These are phyloP conservation scores for Dasyornis broadbenti DNA, from an alignment of 2,113 vertebrate species.

Conservation along the genomic window DNA sequence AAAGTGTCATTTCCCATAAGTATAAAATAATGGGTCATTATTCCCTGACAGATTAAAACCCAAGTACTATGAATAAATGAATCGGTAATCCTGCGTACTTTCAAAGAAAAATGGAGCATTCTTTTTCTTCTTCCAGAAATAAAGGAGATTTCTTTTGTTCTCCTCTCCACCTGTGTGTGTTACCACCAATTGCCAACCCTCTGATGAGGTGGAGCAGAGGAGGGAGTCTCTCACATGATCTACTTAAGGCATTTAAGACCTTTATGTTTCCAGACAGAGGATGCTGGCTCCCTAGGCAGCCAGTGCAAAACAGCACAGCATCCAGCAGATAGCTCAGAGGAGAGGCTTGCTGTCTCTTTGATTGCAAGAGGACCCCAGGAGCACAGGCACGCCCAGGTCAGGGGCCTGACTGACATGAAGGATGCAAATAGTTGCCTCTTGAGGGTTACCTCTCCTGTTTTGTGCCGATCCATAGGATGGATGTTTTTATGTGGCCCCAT, in stretches of 20 bases:
- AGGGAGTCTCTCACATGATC: not conserved
- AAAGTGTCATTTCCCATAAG: conserved; percentile 64
- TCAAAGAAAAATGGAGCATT: conserved; percentile 37
- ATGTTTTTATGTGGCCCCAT: fast-evolving
- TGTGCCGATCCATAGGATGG: fast-evolving
- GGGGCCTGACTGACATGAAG: not conserved
- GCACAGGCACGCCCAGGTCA: fast-evolving
- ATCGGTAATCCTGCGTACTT: conserved; percentile 31
- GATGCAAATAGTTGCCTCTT: not conserved
- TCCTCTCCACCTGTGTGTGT: not conserved
- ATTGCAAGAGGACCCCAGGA: not conserved
- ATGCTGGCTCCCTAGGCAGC: not conserved
- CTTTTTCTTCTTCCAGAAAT: conserved; percentile 38
- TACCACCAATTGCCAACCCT: not conserved
- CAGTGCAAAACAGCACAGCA: not conserved
- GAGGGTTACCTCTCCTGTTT: not conserved
- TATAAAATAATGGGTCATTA: conserved; percentile 65
- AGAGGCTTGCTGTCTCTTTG: not conserved
- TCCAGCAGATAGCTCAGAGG: not conserved
- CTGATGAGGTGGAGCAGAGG: not conserved
- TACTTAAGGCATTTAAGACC: not conserved
- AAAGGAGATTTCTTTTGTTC: conserved; percentile 55
- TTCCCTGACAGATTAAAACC: conserved; percentile 60
- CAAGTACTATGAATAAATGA: conserved; percentile 55
- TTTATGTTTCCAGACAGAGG: not conserved